Conservation (phyloP, 35 echinoderm and acorn worm genomes). For the Acanthaster planci region DNA sequence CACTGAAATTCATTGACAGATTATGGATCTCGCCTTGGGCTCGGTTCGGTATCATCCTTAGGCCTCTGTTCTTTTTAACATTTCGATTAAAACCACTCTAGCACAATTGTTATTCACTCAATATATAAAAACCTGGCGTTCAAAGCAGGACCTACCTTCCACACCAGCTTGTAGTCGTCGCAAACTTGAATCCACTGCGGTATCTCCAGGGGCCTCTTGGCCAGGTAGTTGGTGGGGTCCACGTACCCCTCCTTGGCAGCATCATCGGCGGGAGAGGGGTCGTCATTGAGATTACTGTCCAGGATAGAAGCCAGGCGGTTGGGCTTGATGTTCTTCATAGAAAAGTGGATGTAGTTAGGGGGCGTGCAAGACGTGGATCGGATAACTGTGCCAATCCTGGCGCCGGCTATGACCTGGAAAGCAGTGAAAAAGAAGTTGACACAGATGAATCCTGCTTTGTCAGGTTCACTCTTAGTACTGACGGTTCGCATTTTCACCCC, state of each 20-base stretch:
- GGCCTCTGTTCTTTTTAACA: neutral
- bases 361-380: neutral
- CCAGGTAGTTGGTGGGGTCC: slow-evolving; percentile 36
- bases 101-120: too few species aligned
- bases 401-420: neutral
- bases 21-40: neutral
- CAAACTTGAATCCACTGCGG: slow-evolving; percentile 20
- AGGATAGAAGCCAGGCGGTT: slow-evolving; percentile 2
- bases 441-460: too few species aligned
- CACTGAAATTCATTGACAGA: neutral
- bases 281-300: neutral
- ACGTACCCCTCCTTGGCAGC: slow-evolving; percentile 28
- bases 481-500: too few species aligned
- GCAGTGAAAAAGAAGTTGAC: neutral
- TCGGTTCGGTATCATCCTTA: neutral
- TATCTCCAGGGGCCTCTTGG: slow-evolving; percentile 5
- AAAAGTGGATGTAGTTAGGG: slow-evolving; percentile 23
- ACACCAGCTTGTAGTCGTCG: slow-evolving; percentile 35
- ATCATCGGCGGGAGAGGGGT: neutral
- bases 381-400: neutral
- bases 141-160: neutral
- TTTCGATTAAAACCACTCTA: too few species aligned
- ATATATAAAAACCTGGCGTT: neutral
- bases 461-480: too few species aligned
- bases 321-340: slow-evolving; percentile 26